Conservation (phyloP, 1,140 invertebrate species). For the Formica exsecta region DNA sequence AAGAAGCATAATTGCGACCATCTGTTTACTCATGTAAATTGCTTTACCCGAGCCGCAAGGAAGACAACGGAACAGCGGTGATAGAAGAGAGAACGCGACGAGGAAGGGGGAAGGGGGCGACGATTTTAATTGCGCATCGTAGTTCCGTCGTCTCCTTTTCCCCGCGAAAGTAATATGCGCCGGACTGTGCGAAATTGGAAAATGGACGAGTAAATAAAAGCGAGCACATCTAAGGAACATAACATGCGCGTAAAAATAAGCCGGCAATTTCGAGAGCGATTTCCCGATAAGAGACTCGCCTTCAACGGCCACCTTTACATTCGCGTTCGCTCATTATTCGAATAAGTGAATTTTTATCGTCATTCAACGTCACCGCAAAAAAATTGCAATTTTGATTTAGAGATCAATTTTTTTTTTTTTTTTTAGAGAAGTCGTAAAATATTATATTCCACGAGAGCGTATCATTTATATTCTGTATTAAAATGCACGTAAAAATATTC, state of each 20-base stretch:
- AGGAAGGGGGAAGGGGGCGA: background rate
- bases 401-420: background rate
- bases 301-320: background rate
- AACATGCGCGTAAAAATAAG: constrained; percentile 1
- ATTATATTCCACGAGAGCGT: too few species aligned
- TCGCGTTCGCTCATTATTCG: background rate
- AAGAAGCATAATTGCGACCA: constrained; percentile 52
- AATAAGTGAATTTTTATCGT: background rate
- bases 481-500: background rate
- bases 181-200: constrained; percentile 49
- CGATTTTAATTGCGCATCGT: constrained; percentile 60
- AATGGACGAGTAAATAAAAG: constrained; percentile 53
- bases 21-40: constrained; percentile 65
- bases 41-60: constrained; percentile 51
- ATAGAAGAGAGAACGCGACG: constrained; percentile 18
- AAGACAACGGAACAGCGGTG: constrained; percentile 43
- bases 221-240: background rate
- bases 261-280: background rate
- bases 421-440: background rate
- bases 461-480: constrained; percentile 3
- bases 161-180: constrained; percentile 50
- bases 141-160: constrained; percentile 45
- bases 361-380: background rate
- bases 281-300: background rate
- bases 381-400: background rate